Conservation (phyloP, 1,140 invertebrate genomes). For the Heliothis virescens region DNA sequence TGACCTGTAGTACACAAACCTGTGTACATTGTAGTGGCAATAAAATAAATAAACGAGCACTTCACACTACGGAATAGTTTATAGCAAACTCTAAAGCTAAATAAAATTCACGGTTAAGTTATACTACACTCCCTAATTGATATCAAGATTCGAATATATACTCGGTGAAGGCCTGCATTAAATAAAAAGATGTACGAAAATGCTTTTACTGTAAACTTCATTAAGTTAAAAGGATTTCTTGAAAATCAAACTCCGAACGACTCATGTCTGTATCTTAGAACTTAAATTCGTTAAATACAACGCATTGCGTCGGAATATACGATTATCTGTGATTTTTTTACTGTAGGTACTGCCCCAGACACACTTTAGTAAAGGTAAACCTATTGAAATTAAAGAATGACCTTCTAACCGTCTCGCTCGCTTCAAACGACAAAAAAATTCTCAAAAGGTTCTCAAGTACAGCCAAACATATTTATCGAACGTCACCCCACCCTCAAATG, state of each 20-base stretch:
- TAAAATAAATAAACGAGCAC: conserved; percentile 19
- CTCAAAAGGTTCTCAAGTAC: background rate
- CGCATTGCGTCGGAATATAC: too few species aligned
- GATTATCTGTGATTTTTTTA: too few species aligned
- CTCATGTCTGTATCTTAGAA: too few species aligned
- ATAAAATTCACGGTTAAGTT: background rate
- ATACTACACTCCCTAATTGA: background rate
- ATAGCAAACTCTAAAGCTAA: background rate
- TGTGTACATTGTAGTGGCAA: background rate
- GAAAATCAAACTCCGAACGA: too few species aligned
- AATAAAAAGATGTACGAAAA: too few species aligned
- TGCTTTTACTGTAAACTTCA: too few species aligned
- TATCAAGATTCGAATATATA: too few species aligned
- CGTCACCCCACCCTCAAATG: background rate
- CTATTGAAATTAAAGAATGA: background rate
- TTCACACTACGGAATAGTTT: conserved; percentile 8
- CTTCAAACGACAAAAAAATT: background rate
- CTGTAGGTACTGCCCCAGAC: too few species aligned
- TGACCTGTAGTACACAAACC: conserved; percentile 1
- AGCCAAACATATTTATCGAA: background rate
- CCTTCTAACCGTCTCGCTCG: background rate
- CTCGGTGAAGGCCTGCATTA: too few species aligned
- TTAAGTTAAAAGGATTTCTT: too few species aligned
- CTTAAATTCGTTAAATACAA: too few species aligned
- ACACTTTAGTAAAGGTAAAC: too few species aligned